Evolutionary conservation across 2,888 invertebrate genomes (phyloP).

Genomic region (Leptopilina myrica): DNA sequence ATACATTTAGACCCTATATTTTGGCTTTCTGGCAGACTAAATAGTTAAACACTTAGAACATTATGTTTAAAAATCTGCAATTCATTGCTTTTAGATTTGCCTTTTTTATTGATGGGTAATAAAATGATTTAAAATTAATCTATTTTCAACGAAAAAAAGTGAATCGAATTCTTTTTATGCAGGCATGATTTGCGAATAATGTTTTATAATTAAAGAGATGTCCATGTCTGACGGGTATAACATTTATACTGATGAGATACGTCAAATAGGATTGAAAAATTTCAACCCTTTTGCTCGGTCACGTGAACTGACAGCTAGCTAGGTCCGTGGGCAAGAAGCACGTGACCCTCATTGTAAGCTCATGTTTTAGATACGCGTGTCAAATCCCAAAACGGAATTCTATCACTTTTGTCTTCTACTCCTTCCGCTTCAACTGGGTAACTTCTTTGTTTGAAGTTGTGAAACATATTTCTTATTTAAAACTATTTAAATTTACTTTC

Average conservation of each 20-base stretch:
- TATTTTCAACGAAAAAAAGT: constrained; percentile 74
- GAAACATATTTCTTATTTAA: no score
- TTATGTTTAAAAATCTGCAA: no score
- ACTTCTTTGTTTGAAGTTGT: no score
- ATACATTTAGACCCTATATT: no score
- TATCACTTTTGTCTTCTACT: neutral
- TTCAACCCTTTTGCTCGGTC: constrained; percentile 75
- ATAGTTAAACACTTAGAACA: no score
- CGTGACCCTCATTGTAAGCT: constrained; percentile 60
- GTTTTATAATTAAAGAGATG: constrained; percentile 75
- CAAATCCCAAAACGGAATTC: constrained; percentile 72
- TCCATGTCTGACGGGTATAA: constrained; percentile 71
- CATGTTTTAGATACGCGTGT: constrained; percentile 75
- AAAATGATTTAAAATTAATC: constrained; percentile 50
- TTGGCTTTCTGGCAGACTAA: no score
- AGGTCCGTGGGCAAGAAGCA: constrained; percentile 57
- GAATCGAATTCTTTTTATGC: constrained; percentile 69
- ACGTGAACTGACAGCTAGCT: constrained; percentile 71
- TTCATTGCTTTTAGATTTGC: no score
- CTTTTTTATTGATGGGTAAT: no score
- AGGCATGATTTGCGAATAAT: constrained; percentile 74
- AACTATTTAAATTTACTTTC: no score
- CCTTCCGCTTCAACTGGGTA: neutral
- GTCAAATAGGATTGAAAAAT: constrained; percentile 72
- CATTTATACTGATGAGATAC: constrained; percentile 74